Percentiles rank a stretch among this genome's conserved stretches.
Evolutionary conservation across 2,113 vertebrate species (phyloP).

Genomic region (Petromus typicus): DNA sequence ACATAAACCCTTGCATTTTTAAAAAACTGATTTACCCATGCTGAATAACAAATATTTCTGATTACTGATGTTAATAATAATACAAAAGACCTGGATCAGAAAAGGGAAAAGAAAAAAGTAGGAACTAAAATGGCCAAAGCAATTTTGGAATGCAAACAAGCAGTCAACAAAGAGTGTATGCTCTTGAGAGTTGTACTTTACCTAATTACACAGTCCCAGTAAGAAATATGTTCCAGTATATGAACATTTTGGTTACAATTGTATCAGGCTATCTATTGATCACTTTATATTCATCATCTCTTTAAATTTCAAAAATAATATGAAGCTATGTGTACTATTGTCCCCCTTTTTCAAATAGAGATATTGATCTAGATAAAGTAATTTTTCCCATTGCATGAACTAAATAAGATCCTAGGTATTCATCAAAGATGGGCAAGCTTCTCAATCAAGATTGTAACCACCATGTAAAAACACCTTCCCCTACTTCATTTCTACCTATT

Average conservation of each 20-base stretch:
- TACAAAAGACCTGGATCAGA: not conserved
- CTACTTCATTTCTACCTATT: not conserved
- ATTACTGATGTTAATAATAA: not conserved
- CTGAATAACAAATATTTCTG: slow-evolving; percentile 16
- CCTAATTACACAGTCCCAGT: not conserved
- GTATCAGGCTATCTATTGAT: not conserved
- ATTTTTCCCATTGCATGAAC: not conserved
- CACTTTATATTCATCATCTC: not conserved
- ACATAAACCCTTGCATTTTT: not conserved
- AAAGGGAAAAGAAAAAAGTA: not conserved
- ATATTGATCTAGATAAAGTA: slow-evolving; percentile 7
- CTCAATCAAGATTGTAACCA: not conserved
- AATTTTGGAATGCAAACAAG: not conserved
- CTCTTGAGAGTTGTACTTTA: not conserved
- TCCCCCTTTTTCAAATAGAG: not conserved
- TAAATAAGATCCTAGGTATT: not conserved
- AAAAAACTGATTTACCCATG: not conserved
- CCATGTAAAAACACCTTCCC: not conserved
- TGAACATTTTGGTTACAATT: not conserved
- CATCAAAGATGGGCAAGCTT: not conserved
- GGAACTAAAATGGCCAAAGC: not conserved
- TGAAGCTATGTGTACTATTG: not conserved
- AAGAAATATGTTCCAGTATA: too few relatives aligned
- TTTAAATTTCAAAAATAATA: slow-evolving; percentile 52
- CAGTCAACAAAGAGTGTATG: not conserved